Percentiles rank a stretch among this genome's conserved stretches.
phyloP scores from a whole-genome alignment of 2,113 vertebrate genomes.

The Pedionomus torquatus region DNA sequence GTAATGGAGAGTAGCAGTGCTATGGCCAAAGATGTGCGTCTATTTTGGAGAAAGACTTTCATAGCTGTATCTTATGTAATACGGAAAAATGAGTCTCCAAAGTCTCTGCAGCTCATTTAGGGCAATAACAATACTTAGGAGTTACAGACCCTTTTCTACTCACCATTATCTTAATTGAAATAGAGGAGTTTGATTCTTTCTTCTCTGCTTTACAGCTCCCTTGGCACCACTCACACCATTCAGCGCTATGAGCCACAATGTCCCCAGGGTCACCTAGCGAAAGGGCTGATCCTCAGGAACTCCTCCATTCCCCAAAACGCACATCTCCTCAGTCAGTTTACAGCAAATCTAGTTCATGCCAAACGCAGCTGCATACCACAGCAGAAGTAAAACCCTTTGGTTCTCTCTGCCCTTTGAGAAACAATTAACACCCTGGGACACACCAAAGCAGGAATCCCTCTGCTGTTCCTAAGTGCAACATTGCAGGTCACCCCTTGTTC shows the following conservation, averaged over 20 bases:
- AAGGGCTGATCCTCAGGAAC: background rate
- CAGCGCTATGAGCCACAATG: background rate
- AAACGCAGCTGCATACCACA: background rate
- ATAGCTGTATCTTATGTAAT: background rate
- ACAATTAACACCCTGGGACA: background rate
- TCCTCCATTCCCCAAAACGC: background rate
- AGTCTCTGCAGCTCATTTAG: background rate
- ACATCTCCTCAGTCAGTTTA: background rate
- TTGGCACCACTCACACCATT: rapidly evolving
- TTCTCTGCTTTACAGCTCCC: background rate
- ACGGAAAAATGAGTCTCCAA: background rate
- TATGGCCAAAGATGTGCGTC: background rate
- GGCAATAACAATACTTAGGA: background rate
- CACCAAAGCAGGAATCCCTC: background rate
- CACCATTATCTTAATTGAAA: background rate
- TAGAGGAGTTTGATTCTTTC: background rate
- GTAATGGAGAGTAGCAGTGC: background rate
- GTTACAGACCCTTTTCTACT: background rate
- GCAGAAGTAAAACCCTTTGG: background rate
- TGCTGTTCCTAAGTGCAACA: background rate
- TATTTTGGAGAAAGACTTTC: background rate
- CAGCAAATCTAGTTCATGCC: background rate
- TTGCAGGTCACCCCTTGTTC: background rate
- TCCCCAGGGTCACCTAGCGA: background rate
- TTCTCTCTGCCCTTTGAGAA: background rate